Evolutionary conservation across 2,888 invertebrate species (phyloP).

Genomic region (Lagria hirta): DNA sequence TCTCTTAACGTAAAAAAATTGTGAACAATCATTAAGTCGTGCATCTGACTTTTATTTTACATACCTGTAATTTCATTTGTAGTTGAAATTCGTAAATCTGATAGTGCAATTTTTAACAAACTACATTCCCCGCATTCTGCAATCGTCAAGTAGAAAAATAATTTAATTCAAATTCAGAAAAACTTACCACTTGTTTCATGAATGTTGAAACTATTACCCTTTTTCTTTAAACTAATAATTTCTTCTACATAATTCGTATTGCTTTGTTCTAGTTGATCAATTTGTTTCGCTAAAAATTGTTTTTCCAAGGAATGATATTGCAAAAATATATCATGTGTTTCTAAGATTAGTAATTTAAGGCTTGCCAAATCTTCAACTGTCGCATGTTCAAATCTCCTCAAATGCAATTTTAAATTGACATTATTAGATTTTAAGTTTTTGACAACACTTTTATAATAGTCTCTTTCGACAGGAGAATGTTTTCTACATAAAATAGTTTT

Average conservation of each 20-base stretch:
- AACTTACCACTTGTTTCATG: no score
- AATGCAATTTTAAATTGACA: conserved; percentile 1
- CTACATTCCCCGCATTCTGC: no score
- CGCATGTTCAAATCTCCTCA: neutral
- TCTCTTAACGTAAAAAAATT: no score
- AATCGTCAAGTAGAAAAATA: no score
- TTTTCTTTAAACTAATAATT: no score
- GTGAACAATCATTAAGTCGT: no score
- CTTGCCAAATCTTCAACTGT: neutral
- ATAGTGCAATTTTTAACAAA: no score
- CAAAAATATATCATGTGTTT: neutral
- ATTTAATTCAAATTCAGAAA: no score
- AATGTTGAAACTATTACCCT: no score
- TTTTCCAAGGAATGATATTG: conserved; percentile 5
- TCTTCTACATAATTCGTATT: conserved; percentile 5
- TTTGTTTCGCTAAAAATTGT: conserved; percentile 1
- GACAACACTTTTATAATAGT: conserved; percentile 4
- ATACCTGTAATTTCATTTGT: no score
- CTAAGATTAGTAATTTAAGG: neutral
- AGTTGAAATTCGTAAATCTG: no score
- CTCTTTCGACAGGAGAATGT: conserved; percentile 7
- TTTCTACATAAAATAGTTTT: neutral
- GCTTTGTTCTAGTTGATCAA: neutral
- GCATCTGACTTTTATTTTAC: no score
- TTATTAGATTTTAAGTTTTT: conserved; percentile 3